Evolutionary conservation across 2,113 vertebrate genomes (phyloP).

Genomic region (Rhadina sibilatrix): DNA sequence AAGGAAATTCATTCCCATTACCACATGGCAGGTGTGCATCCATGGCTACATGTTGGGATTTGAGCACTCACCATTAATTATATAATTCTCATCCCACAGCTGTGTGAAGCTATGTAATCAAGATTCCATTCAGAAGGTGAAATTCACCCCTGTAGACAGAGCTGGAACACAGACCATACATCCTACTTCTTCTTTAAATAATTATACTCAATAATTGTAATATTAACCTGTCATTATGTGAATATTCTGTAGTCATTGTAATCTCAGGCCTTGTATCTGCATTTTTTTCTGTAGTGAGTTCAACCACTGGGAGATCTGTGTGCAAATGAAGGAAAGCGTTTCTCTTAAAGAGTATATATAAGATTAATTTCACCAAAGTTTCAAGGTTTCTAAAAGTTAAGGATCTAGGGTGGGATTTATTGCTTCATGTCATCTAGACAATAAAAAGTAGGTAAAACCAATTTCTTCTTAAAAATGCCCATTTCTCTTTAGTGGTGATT

Average conservation of each 20-base stretch:
- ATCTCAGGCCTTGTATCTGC: neutral
- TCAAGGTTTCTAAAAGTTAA: neutral
- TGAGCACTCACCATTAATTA: neutral
- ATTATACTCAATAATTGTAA: neutral
- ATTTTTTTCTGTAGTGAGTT: neutral
- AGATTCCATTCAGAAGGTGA: neutral
- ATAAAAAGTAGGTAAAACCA: neutral
- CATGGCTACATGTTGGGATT: neutral
- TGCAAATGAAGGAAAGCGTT: neutral
- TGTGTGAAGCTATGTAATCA: neutral
- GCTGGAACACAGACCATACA: neutral
- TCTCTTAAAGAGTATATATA: neutral
- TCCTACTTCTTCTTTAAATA: neutral
- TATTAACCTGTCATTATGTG: neutral
- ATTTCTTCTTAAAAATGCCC: neutral
- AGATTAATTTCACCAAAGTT: neutral
- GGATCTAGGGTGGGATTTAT: neutral
- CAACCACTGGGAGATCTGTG: neutral
- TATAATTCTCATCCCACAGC: neutral
- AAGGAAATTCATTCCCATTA: conserved; percentile 40
- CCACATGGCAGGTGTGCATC: neutral
- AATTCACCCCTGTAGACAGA: neutral
- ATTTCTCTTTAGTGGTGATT: neutral
- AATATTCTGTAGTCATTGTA: neutral
- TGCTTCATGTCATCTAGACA: neutral